A percentile compares a stretch with the other conserved stretches of the same genome.
These are phyloP conservation scores for Carpatolechia fugitivella DNA, from an alignment of 2,888 invertebrate genomes.

Conservation along the genomic window DNA sequence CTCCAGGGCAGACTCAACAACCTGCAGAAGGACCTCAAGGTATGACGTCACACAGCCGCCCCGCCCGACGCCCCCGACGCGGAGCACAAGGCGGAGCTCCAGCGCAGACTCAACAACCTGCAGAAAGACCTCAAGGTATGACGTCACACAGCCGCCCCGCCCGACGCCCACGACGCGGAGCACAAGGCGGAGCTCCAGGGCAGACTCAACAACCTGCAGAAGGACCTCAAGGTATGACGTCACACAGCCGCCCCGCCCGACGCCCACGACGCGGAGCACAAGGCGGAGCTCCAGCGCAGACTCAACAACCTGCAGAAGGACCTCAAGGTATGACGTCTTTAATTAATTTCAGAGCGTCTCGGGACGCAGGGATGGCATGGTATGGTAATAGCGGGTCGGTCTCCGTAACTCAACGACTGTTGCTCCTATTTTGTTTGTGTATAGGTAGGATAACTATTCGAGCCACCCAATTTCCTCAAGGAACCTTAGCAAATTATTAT, in stretches of 20 bases:
- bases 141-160: too few species aligned
- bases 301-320: conserved; percentile 85
- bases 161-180: conserved; percentile 50
- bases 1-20: conserved; percentile 80
- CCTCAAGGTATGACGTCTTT: conserved; percentile 76
- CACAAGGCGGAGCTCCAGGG: conserved; percentile 84
- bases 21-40: conserved; percentile 84
- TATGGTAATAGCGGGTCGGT: too few species aligned
- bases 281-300: conserved; percentile 83
- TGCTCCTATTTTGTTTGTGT: too few species aligned
- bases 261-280: conserved; percentile 66
- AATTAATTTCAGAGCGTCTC: too few species aligned
- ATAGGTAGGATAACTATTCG: too few species aligned
- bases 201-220: conserved; percentile 84
- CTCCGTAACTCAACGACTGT: too few species aligned
- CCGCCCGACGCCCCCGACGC: too few species aligned
- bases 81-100: too few species aligned
- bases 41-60: conserved; percentile 33
- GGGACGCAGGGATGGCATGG: too few species aligned
- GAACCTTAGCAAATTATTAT: too few species aligned
- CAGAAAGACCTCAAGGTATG: conserved; percentile 3
- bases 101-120: neutral
- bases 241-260: too few species aligned
- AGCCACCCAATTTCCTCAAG: too few species aligned
- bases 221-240: conserved; percentile 81